These are phyloP conservation scores for Mechanitis messenoides DNA, from an alignment of 2,888 invertebrate genomes.

Conservation along the genomic window DNA sequence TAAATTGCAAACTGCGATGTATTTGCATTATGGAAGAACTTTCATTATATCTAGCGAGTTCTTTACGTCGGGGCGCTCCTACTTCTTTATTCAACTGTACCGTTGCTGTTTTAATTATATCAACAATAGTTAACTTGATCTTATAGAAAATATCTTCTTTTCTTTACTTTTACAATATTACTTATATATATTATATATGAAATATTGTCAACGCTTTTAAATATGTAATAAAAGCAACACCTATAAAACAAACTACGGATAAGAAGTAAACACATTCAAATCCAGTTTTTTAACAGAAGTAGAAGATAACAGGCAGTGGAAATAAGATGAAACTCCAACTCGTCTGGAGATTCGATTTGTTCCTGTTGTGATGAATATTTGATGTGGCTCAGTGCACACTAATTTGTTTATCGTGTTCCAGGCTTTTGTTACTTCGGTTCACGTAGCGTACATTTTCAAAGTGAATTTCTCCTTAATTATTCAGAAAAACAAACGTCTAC, in stretches of 20 bases:
- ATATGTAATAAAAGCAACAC: constrained; percentile 1
- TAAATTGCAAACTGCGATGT: not conserved
- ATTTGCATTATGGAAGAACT: too few species aligned
- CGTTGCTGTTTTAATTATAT: too few species aligned
- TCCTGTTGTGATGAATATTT: constrained; percentile 74
- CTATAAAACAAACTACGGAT: constrained; percentile 14
- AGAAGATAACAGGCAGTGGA: constrained; percentile 45
- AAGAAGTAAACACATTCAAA: constrained; percentile 34
- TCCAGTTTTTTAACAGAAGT: constrained; percentile 51
- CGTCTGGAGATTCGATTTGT: constrained; percentile 73
- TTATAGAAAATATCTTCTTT: too few species aligned
- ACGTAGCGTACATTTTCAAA: constrained; percentile 38
- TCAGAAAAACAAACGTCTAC: constrained; percentile 39
- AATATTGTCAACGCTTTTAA: not conserved
- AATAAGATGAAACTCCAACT: constrained; percentile 62
- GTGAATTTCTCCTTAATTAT: constrained; percentile 49
- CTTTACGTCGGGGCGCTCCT: too few species aligned
- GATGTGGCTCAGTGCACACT: constrained; percentile 73
- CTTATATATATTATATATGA: too few species aligned
- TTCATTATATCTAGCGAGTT: too few species aligned
- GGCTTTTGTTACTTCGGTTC: constrained; percentile 54
- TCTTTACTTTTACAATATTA: not conserved
- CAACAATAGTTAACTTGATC: too few species aligned
- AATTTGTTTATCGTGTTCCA: constrained; percentile 73
- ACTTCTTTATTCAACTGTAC: too few species aligned